Percentiles rank a stretch among this genome's conserved stretches.
Conservation (phyloP, 2,113 vertebrate genomes). For the Mionectes macconnelli region DNA sequence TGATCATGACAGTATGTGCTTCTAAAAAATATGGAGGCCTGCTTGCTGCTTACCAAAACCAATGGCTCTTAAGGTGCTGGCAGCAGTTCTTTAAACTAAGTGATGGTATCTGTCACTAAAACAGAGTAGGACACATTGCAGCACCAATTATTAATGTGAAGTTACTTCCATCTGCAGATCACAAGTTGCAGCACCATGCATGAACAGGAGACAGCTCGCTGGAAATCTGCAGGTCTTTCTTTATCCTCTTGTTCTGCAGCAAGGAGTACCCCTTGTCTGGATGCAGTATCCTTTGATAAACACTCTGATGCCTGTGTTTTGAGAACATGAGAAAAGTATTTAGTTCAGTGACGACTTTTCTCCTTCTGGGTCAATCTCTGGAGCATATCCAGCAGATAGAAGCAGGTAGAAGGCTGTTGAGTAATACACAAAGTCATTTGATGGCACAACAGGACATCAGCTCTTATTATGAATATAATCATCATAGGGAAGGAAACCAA, state of each 20-base stretch:
- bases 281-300: neutral
- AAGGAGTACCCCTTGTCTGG: neutral
- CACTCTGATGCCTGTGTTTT: neutral
- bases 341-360: fast-evolving
- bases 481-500: neutral
- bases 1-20: neutral
- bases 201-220: neutral
- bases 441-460: fast-evolving
- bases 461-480: neutral
- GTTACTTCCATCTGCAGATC: neutral
- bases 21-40: neutral
- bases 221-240: neutral
- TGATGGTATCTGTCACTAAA: neutral
- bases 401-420: neutral
- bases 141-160: neutral
- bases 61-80: neutral
- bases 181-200: fast-evolving
- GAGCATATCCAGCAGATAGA: neutral
- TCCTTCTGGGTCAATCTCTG: neutral
- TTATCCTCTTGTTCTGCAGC: neutral
- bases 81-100: neutral
- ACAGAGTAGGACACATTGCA: neutral
- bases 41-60: neutral
- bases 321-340: neutral
- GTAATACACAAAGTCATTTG: neutral